Evolutionary conservation across 2,797 vertebrate genomes (phyloP), one percentile per base, ranked within the genome.

Genomic region (Tolypeutes matacus): DNA sequence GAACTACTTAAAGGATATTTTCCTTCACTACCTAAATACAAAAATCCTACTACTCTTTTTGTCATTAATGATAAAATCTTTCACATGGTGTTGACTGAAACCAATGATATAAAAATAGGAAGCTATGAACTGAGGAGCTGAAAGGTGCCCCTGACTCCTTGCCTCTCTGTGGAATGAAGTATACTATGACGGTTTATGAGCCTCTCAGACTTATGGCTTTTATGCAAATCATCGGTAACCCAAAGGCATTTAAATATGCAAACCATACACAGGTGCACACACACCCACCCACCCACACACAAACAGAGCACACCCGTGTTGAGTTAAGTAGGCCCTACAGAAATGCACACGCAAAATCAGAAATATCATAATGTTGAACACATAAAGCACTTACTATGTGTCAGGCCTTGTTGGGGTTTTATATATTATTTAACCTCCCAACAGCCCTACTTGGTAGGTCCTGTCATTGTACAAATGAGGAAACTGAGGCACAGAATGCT

Each of bases 1-100:
- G 51, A 97, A 70, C 94, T 76, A 77, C 87, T 72, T 92, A 65
- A 94, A 91, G 67, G n/a, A 27, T 62, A 85, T 27, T 82, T 36
- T 87, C 81, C 93, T 90, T 73, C 49, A 36, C 78, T 93, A 17
- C 11, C 51, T 76, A 88, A 91, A 85, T 72, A 96, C 86, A 87
- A 29, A 84, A 72, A 82, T 65, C 39, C 86, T 70, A 27, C 53
- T 67, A 78, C 53, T 29, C n/a, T 76, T 77, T 8, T 39, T n/a
- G 39, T 65, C 88, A 69, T 46, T 49, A 72, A 72, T 72, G 46
- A 77, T 77, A 88, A 78, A 78, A 39, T 76, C 49, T 65, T 90
- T 91, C 60, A 80, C 65, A 23, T 36, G 53, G 62, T 27, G 62
- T 27, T 86, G 94, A 13, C 23, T 51, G 39, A 93, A 86, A 85